These are phyloP conservation scores for Muscina levida DNA, from an alignment of 2,888 invertebrate genomes.

Conservation along the genomic window DNA sequence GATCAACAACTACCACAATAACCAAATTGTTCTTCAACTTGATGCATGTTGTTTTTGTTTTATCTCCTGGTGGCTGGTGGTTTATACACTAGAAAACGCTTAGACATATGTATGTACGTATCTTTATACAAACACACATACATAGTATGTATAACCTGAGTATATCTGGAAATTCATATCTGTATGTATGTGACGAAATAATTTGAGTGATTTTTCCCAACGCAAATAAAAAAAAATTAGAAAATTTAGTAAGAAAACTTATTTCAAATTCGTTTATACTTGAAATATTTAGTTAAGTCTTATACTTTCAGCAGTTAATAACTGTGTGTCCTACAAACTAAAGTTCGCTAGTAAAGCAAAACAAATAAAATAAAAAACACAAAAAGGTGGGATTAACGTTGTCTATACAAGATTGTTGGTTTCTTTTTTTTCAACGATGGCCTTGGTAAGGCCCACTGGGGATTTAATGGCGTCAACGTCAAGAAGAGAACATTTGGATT, in stretches of 20 bases:
- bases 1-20: too few relatives aligned
- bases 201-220: constrained; percentile 48
- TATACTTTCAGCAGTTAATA: constrained; percentile 75
- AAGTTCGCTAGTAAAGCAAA: constrained; percentile 15
- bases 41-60: constrained; percentile 17
- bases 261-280: constrained; percentile 45
- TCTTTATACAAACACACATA: background rate
- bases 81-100: too few relatives aligned
- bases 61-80: background rate
- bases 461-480: background rate
- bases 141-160: too few relatives aligned
- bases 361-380: constrained; percentile 10
- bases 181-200: background rate
- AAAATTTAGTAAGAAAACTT: constrained; percentile 41
- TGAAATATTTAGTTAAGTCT: constrained; percentile 73
- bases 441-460: too few relatives aligned
- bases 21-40: too few relatives aligned
- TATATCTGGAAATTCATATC: too few relatives aligned
- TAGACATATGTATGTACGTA: background rate
- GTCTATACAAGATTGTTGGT: too few relatives aligned
- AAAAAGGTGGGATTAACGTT: constrained; percentile 53
- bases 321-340: constrained; percentile 54
- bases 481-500: background rate
- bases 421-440: too few relatives aligned
- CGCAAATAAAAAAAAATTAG: constrained; percentile 34